These are phyloP conservation scores for Phaethon lepturus DNA, from an alignment of 2,113 vertebrate genomes.

Conservation along the genomic window DNA sequence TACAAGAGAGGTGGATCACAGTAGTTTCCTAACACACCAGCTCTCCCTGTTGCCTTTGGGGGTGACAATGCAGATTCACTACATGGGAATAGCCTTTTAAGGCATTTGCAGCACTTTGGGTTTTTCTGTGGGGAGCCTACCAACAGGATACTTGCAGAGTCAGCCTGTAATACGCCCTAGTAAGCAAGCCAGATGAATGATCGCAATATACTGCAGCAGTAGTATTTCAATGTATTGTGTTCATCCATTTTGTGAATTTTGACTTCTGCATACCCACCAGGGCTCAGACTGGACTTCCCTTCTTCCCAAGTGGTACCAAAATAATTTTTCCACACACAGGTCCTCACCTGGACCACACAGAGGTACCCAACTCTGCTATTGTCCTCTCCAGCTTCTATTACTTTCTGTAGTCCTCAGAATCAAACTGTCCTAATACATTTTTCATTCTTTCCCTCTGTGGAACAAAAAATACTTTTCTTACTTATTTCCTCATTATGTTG, in stretches of 20 bases:
- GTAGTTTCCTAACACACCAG: not conserved
- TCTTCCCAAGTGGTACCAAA: not conserved
- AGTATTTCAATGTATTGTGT: too few relatives aligned
- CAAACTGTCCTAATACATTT: not conserved
- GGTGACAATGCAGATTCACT: not conserved
- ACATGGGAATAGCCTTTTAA: not conserved
- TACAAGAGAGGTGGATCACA: not conserved
- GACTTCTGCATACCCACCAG: not conserved
- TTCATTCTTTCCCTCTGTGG: not conserved
- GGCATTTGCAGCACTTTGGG: not conserved
- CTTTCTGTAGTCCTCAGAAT: not conserved
- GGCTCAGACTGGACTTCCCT: not conserved
- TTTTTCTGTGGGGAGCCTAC: not conserved
- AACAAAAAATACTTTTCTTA: not conserved
- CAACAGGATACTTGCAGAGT: rapidly evolving
- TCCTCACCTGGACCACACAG: not conserved
- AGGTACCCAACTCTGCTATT: not conserved
- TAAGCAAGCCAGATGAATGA: not conserved
- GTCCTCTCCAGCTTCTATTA: not conserved
- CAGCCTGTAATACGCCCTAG: too few relatives aligned
- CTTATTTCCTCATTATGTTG: not conserved
- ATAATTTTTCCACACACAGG: not conserved
- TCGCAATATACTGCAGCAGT: too few relatives aligned
- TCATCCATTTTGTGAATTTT: not conserved
- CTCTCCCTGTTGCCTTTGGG: not conserved